Percentiles rank a stretch among this genome's conserved stretches.
These are phyloP conservation scores for Aradophagus sp. DNA, from an alignment of 1,140 invertebrate species.

Conservation along the genomic window DNA sequence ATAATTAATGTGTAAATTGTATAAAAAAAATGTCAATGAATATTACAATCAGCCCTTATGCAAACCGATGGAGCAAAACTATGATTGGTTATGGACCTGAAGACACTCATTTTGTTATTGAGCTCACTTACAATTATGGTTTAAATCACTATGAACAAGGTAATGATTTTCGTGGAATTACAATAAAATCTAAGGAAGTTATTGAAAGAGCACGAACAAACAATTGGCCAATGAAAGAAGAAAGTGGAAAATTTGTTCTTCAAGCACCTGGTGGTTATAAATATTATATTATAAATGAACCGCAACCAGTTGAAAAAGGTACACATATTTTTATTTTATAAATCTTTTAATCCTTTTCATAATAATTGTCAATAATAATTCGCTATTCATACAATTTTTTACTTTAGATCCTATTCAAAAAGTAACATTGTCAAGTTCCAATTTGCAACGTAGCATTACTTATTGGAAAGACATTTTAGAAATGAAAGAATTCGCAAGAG, in stretches of 20 bases:
- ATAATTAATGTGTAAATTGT: too few species aligned
- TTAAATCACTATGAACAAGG: conserved; percentile 88
- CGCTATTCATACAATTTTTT: not conserved
- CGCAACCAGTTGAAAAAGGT: conserved; percentile 79
- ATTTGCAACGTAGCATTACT: conserved; percentile 83
- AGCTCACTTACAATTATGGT: conserved; percentile 98
- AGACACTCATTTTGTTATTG: conserved; percentile 95
- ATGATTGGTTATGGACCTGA: conserved; percentile 99
- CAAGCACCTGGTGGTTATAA: conserved; percentile 94
- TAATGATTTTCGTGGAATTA: conserved; percentile 93
- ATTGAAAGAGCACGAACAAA: conserved; percentile 82
- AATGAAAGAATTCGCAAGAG: conserved; percentile 82
- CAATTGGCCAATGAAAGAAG: conserved; percentile 80
- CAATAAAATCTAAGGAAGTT: conserved; percentile 85
- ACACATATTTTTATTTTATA: conserved; percentile 24
- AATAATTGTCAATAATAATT: too few species aligned
- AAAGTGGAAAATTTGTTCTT: conserved; percentile 77
- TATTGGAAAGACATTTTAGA: conserved; percentile 89
- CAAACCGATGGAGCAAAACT: conserved; percentile 98
- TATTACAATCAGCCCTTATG: conserved; percentile 86
- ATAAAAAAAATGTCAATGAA: too few species aligned
- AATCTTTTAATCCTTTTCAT: too few species aligned
- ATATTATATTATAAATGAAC: conserved; percentile 86
- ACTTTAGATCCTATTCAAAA: conserved; percentile 86
- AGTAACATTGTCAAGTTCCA: conserved; percentile 86